phyloP scores from a whole-genome alignment of 2,797 vertebrate genomes.

The Octomys mimax region DNA sequence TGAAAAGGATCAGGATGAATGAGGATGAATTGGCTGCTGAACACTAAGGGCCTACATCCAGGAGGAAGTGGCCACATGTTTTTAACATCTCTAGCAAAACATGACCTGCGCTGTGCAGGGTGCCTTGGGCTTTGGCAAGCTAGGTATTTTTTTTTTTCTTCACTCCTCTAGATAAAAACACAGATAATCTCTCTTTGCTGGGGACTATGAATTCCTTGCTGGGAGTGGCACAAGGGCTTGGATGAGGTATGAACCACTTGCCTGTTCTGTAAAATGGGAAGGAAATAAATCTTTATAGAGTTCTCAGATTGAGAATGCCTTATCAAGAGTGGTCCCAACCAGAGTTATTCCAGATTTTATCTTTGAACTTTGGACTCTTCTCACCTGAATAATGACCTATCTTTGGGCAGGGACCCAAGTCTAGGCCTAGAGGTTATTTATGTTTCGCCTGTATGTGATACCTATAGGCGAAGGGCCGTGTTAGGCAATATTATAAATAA shows the following conservation, averaged over 20 bases:
- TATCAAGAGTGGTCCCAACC: too few species aligned
- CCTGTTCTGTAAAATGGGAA: not conserved
- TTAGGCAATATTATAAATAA: not conserved
- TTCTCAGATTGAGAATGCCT: not conserved
- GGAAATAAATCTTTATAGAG: not conserved
- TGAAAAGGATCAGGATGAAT: not conserved
- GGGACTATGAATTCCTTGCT: not conserved
- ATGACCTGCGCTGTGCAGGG: rapidly evolving
- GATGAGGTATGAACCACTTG: not conserved
- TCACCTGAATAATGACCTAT: too few species aligned
- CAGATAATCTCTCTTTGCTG: not conserved
- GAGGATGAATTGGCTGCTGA: too few species aligned
- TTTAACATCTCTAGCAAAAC: not conserved
- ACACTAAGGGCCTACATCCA: too few species aligned
- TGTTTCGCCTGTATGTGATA: not conserved
- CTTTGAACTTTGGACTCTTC: not conserved
- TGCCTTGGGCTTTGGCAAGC: not conserved
- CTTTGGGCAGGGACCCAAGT: not conserved
- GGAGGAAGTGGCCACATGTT: not conserved
- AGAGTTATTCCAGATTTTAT: too few species aligned
- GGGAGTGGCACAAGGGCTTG: rapidly evolving
- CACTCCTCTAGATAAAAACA: not conserved
- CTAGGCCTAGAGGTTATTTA: not conserved
- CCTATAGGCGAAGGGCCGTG: too few species aligned
- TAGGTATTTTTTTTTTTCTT: not conserved